Base-by-base conservation (phyloP, 2,113 vertebrate genomes). In the Erinaceus europaeus region DNA sequence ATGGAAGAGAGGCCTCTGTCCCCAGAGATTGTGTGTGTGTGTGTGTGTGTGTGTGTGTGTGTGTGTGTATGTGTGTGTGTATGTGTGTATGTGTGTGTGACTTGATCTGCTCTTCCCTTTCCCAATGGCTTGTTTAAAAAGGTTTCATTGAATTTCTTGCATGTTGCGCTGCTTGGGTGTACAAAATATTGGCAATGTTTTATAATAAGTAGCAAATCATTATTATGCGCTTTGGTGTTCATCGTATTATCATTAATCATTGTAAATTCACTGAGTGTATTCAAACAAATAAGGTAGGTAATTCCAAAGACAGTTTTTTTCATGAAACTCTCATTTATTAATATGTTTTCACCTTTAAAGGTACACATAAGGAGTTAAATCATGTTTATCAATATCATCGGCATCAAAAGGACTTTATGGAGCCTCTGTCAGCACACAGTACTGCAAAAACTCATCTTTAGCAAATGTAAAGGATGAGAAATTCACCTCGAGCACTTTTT, bases 121-220 rank as follows among this genome's bases (percentile, higher is more conserved):
- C 36, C 61, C 62, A 74, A 91, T 91, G 93, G 94, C 95, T 96
- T 96, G 64, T 93, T 96, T 93, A 96, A 96, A 96, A 96, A 34
- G 29, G 27, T 93, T 97, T 95, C 94, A 96, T 95, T 96, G 96
- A 90, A 97, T 97, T 97, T 96, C 90, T 93, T 93, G 84, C 74
- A 68, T 95, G 96, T 95, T 94, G 84, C 95, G 95, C 94, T 69
- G 84, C 89, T 95, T 95, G 92, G 82, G 85, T 93, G 90, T 97
- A 95, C 92, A 94, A 96, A 96, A 96, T 97, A 97, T 97, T 97
- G 95, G 96, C 96, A 95, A 96, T 94, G 90, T 94, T 96, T 97
- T 97, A 94, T 96, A 96, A 96, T 96, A 97, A 96, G 96, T 94
- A 97, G 88, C 95, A 96, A 97, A 97, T 97, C 97, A 97, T 97